Evolutionary conservation across 2,797 vertebrate genomes (phyloP), one percentile per base, ranked within the genome.

Genomic region (Anniella stebbinsi): DNA sequence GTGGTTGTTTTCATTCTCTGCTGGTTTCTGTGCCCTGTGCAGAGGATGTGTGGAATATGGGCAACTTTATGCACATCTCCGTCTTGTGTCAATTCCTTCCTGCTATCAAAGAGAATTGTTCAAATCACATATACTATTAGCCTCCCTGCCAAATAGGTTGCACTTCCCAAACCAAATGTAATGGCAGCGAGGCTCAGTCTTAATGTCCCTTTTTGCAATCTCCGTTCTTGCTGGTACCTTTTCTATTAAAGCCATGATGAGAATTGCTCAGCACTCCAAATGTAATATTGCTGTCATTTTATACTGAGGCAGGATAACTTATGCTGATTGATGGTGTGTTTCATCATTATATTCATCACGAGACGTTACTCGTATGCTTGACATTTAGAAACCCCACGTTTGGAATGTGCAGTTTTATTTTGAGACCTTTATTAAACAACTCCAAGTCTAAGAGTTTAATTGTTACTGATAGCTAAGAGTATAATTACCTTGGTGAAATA

Each of bases 401-500:
- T 94, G 89, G 93, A 94, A 94, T 88, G 94, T 86, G 89, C 89
- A 89, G 88, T 95, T 94, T 97, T 96, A 96, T 97, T 96, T 96
- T 94, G 94, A 97, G 96, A 96, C 96, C 96, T 97, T 97, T 97
- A 96, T 96, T 96, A 97, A 96, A 94, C 88, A 45, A 90, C 96
- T 95, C 92, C 86, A 93, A 57, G 90, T 95, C 95, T 96, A 94
- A 96, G 97, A 88, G 95, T 96, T 97, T 97, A 97, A 98, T 98
- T 98, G 97, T 97, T 97, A 97, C 97, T 97, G 96, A 97, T 96
- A 96, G 97, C 96, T 96, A 94, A 97, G 97, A 96, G 96, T 96
- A 93, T 98, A 97, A 98, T 97, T 97, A 96, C 96, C 94, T 95
- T 96, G 94, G 96, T 96, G 96, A 97, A 97, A 97, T 97, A 98